Percentiles rank a stretch among this genome's conserved stretches.
These are phyloP conservation scores for Callitettix versicolor DNA, from an alignment of 1,140 invertebrate genomes.

Conservation along the genomic window DNA sequence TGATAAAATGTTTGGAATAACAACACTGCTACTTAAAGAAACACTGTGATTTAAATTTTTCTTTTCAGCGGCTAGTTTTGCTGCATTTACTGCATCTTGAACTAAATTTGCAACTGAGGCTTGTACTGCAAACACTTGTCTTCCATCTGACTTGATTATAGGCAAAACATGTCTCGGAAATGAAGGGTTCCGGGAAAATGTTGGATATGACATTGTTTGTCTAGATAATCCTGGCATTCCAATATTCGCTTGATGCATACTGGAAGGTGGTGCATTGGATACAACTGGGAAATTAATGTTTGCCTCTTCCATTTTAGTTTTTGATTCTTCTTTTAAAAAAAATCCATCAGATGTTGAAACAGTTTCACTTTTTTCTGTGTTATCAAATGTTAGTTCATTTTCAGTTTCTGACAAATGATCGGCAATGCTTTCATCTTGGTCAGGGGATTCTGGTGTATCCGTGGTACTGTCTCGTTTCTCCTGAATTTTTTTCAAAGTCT, in stretches of 20 bases:
- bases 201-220: slow-evolving; percentile 22
- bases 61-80: slow-evolving; percentile 20
- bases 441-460: slow-evolving; percentile 42
- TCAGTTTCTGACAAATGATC: slow-evolving; percentile 32
- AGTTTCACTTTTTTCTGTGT: slow-evolving; percentile 3
- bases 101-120: slow-evolving; percentile 26
- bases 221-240: slow-evolving; percentile 21
- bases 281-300: background rate
- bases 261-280: slow-evolving; percentile 23
- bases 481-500: slow-evolving; percentile 22
- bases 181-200: slow-evolving; percentile 9
- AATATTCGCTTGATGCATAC: slow-evolving; percentile 30
- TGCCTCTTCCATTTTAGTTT: background rate
- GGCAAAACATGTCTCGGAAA: slow-evolving; percentile 8
- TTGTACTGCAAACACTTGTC: slow-evolving; percentile 18
- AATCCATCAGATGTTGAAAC: background rate
- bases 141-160: slow-evolving; percentile 6
- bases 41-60: slow-evolving; percentile 12
- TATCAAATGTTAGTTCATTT: slow-evolving; percentile 5
- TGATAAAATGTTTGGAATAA: slow-evolving; percentile 9
- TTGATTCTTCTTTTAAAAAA: slow-evolving; percentile 9
- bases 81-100: slow-evolving; percentile 28
- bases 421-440: slow-evolving; percentile 38
- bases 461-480: slow-evolving; percentile 26
- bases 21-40: background rate